Evolutionary conservation across 2,888 invertebrate species (phyloP).

Genomic region (Cataglyphis altisquamis): DNA sequence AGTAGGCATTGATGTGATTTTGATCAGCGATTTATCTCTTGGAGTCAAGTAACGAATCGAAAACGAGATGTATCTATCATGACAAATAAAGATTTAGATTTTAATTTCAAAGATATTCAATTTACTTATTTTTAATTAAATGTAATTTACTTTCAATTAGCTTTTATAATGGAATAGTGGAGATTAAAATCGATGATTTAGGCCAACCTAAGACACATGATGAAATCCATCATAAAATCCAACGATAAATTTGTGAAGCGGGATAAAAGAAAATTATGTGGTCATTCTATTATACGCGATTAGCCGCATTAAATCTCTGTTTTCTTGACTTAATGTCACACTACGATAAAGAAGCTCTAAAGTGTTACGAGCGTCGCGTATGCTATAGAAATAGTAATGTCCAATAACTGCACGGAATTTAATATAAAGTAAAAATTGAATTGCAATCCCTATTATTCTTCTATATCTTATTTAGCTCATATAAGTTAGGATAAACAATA

Average conservation of each 20-base stretch:
- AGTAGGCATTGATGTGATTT: no score
- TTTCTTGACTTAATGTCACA: not conserved
- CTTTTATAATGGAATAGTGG: slow-evolving; percentile 13
- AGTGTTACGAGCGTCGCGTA: slow-evolving; percentile 23
- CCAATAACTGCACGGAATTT: slow-evolving; percentile 41
- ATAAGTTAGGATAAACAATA: not conserved
- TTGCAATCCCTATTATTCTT: not conserved
- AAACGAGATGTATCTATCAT: slow-evolving; percentile 31
- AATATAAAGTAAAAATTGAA: slow-evolving; percentile 23
- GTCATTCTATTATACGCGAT: not conserved
- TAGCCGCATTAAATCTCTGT: slow-evolving; percentile 1
- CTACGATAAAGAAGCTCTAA: slow-evolving; percentile 14
- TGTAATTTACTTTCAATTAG: slow-evolving; percentile 45
- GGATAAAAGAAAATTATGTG: slow-evolving; percentile 11
- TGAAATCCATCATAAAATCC: slow-evolving; percentile 33
- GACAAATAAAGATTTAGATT: slow-evolving; percentile 22
- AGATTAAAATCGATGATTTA: slow-evolving; percentile 3
- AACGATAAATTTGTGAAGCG: slow-evolving; percentile 7
- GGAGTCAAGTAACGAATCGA: not conserved
- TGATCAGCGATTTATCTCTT: no score
- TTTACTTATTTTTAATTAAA: not conserved
- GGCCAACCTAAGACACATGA: not conserved
- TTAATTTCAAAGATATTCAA: slow-evolving; percentile 29
- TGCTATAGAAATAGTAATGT: slow-evolving; percentile 32
- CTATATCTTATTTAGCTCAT: not conserved